Evolutionary conservation across 2,888 invertebrate species (phyloP).

Genomic region (Drosophila neutralis): DNA sequence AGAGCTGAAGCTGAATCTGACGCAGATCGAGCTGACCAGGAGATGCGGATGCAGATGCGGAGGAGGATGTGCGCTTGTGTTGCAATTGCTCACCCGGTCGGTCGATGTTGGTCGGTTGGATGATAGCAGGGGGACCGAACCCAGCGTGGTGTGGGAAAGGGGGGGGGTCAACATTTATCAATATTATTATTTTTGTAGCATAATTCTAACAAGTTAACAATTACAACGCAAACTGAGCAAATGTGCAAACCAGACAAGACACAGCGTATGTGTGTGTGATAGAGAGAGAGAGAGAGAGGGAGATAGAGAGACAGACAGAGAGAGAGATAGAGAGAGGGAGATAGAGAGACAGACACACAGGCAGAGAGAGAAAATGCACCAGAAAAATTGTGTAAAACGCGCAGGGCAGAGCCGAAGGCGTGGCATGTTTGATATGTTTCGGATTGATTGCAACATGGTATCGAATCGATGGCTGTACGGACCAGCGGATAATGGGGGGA

Average conservation of each 20-base stretch:
- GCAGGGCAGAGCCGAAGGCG: not conserved
- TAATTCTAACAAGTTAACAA: conserved; percentile 57
- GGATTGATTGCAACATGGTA: not conserved
- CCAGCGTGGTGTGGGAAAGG: not conserved
- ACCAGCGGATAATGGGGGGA: not conserved
- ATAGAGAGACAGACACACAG: not conserved
- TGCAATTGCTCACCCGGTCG: conserved; percentile 12
- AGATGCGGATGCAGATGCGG: not conserved
- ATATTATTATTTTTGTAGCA: conserved; percentile 69
- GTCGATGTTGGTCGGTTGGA: conserved; percentile 1
- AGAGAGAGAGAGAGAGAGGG: not conserved
- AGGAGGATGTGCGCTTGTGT: not conserved
- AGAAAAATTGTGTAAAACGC: not conserved
- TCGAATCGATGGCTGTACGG: conserved; percentile 4
- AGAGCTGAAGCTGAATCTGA: conserved; percentile 6
- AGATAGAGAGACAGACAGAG: not conserved
- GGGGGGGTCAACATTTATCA: conserved; percentile 52
- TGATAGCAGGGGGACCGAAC: not conserved
- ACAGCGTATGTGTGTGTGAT: not conserved
- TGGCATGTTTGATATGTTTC: conserved; percentile 2
- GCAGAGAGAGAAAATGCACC: not conserved
- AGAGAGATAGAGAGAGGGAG: not conserved
- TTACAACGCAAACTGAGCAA: conserved; percentile 19
- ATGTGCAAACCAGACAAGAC: not conserved
- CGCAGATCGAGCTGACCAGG: conserved; percentile 2